A percentile compares a stretch with the other conserved stretches of the same genome.
Evolutionary conservation across 37 sponge, comb jelly and placozoan species (phyloP).

Genomic region (Spongilla lacustris): DNA sequence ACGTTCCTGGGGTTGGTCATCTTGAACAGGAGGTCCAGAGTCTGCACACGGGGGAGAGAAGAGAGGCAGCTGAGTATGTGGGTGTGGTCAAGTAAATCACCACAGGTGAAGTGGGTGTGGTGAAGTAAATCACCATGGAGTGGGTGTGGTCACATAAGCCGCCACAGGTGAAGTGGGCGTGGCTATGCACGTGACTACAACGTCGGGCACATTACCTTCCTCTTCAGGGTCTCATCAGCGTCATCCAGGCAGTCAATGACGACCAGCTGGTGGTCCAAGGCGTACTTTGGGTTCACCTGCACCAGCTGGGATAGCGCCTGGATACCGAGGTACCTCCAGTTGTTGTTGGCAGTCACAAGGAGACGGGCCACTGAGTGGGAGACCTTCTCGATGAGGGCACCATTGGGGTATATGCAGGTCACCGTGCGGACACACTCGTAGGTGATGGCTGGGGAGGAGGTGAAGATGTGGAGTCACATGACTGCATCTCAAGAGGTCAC

Average conservation of each 20-base stretch:
- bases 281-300: conserved; percentile 73
- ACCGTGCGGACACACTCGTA: conserved; percentile 88
- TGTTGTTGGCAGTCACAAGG: conserved; percentile 69
- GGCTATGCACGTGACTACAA: neutral
- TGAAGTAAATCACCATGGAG: neutral
- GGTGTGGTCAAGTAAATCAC: too few species aligned
- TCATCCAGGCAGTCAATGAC: conserved; percentile 95
- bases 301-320: conserved; percentile 73
- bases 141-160: too few species aligned
- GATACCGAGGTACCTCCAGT: conserved; percentile 89
- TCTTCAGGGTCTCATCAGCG: conserved; percentile 90
- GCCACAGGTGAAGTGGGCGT: neutral
- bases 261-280: conserved; percentile 82
- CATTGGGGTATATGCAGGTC: conserved; percentile 78
- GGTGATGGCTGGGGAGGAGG: conserved; percentile 64
- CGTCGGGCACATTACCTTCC: conserved; percentile 60
- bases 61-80: too few species aligned
- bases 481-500: too few species aligned
- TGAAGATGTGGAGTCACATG: neutral
- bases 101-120: neutral
- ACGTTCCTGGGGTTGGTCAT: conserved; percentile 93
- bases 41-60: conserved; percentile 39
- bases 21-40: conserved; percentile 85
- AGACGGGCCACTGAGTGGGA: conserved; percentile 71
- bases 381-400: conserved; percentile 65